Evolutionary conservation across 1,140 invertebrate species (phyloP), one percentile per base, ranked within the genome.

Genomic region (Scylla paramamosain): DNA sequence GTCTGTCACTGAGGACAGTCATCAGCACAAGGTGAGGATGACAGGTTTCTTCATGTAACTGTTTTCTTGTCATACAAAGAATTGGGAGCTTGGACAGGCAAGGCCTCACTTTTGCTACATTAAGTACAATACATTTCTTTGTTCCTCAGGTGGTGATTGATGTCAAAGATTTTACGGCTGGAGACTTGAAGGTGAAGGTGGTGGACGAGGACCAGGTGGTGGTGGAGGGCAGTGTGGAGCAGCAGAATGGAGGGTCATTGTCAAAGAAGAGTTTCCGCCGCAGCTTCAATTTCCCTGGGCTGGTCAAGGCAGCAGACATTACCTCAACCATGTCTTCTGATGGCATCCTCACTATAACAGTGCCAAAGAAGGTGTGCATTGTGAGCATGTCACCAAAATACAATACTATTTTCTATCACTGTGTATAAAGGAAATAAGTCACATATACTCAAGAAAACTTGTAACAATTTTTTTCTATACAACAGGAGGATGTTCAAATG

Each of bases 261-360:
- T 93, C 93, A 39, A 93, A 59, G 28, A 93, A 93, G 39, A 93
- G 29, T 67, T 93, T 93, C 93, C 46, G 46, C 10, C 84, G 86
- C 20, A 28, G 52, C 14, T 93, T 93, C 67, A 52, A 48, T 31
- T 93, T 93, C 46, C 93, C 93, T 31, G 93, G 93, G 48, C 93
- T 93, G 48, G 93, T 93, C 16, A 88, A 48, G 48, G 48, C 46
- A 32, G 93, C 86, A 20, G 93, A n/a, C 39, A 48, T 96, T 31
- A 96, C 95, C 29, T 95, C 95, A n/a, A 86, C 94, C n/a, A 84
- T 96, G 59, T 96, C 95, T 32, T 93, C 92, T n/a, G 95, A 96
- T 87, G 95, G 95, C 10, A 94, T 95, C 59, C 95, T 96, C 28
- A 95, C 94, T 14, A 77, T 96, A 59, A 95, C 93, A 1, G 94